These are phyloP conservation scores for Heliconius hortense DNA, from an alignment of 2,888 invertebrate genomes.

Conservation along the genomic window DNA sequence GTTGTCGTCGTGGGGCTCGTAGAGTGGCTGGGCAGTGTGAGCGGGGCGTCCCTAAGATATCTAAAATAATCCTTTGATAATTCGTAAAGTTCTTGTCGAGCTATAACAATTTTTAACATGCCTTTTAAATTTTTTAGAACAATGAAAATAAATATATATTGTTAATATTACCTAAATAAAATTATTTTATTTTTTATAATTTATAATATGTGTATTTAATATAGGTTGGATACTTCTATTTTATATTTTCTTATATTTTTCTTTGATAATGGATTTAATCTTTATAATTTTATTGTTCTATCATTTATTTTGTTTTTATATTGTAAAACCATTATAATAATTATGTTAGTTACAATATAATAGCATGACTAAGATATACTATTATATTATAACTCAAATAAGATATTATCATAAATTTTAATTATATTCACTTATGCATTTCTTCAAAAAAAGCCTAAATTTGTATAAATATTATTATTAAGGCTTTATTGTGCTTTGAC, in stretches of 20 bases:
- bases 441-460: background rate
- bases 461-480: conserved; percentile 1
- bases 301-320: background rate
- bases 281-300: background rate
- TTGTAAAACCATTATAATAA: background rate
- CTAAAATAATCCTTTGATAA: too few relatives aligned
- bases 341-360: background rate
- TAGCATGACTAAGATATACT: background rate
- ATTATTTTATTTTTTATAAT: background rate
- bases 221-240: background rate
- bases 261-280: background rate
- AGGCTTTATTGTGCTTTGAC: conserved; percentile 29
- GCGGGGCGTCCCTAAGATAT: too few relatives aligned
- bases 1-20: too few relatives aligned
- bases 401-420: background rate
- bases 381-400: conserved; percentile 4
- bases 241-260: background rate
- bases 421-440: background rate
- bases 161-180: conserved; percentile 8
- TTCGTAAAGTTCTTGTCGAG: too few relatives aligned
- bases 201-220: background rate
- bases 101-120: background rate
- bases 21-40: too few relatives aligned
- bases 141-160: background rate
- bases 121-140: background rate